These are phyloP conservation scores for Pangasius larnaudii DNA, from an alignment of 2,797 vertebrate species.

Conservation along the genomic window DNA sequence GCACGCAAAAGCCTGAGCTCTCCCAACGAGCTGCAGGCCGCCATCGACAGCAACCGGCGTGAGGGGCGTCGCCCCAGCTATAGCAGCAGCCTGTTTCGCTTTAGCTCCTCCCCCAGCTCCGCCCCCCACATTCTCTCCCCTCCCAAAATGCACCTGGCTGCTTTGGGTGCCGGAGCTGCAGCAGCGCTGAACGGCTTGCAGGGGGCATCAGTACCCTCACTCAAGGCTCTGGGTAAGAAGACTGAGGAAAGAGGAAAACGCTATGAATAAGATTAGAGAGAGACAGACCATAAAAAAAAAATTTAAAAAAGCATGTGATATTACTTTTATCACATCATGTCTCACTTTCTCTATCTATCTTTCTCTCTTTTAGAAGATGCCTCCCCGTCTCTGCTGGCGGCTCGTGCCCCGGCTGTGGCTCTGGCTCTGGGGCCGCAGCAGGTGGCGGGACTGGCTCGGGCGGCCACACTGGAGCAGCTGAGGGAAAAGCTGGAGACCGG, in stretches of 20 bases:
- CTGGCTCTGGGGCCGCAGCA: constrained; percentile 82
- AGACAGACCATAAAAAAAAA: neutral
- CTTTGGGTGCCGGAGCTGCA: constrained; percentile 77
- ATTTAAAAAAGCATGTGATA: too few species aligned
- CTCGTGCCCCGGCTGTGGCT: constrained; percentile 73
- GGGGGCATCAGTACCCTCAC: constrained; percentile 70
- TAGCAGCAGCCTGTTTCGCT: constrained; percentile 90
- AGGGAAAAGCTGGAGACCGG: constrained; percentile 87
- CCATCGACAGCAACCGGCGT: constrained; percentile 94
- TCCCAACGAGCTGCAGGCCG: constrained; percentile 91
- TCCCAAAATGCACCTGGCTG: constrained; percentile 89
- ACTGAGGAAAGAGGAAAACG: neutral
- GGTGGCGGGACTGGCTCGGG: constrained; percentile 75
- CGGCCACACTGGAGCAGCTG: constrained; percentile 88
- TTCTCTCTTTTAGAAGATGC: constrained; percentile 38
- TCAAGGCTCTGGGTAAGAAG: constrained; percentile 69
- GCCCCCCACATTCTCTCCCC: constrained; percentile 85
- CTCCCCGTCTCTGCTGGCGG: constrained; percentile 71
- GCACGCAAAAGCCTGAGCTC: constrained; percentile 95
- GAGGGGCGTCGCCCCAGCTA: constrained; percentile 94
- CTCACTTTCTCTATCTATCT: neutral
- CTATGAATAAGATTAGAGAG: neutral
- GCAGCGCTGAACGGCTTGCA: constrained; percentile 77
- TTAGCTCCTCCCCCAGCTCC: constrained; percentile 81
- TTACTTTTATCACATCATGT: neutral